Evolutionary conservation across 2,888 invertebrate species (phyloP).

Genomic region (Dryobotodes eremita): DNA sequence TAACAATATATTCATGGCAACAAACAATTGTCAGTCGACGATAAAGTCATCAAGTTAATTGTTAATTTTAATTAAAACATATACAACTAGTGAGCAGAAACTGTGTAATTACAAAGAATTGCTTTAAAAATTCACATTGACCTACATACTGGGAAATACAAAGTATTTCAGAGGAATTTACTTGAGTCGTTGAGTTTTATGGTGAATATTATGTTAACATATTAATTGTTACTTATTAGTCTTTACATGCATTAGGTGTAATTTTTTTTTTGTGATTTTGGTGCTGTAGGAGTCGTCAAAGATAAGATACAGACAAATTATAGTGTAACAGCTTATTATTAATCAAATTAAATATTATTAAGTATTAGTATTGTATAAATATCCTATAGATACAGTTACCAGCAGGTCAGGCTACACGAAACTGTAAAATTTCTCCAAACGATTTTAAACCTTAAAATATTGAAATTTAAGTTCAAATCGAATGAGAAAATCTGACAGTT

Average conservation of each 20-base stretch:
- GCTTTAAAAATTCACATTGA: conserved; percentile 36
- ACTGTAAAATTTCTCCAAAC: too few relatives aligned
- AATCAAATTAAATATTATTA: neutral
- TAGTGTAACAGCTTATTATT: neutral
- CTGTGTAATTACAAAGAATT: conserved; percentile 44
- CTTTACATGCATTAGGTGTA: neutral
- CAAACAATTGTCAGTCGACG: conserved; percentile 32
- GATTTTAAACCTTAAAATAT: too few relatives aligned
- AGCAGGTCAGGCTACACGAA: too few relatives aligned
- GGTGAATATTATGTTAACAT: conserved; percentile 36
- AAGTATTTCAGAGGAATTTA: conserved; percentile 36
- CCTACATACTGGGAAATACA: conserved; percentile 17
- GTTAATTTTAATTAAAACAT: conserved; percentile 49
- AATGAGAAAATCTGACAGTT: too few relatives aligned
- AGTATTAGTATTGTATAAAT: too few relatives aligned
- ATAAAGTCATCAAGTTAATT: conserved; percentile 58
- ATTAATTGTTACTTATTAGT: conserved; percentile 42
- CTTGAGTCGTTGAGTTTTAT: conserved; percentile 50
- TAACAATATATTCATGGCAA: conserved; percentile 24
- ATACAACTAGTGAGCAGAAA: conserved; percentile 22
- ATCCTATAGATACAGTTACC: too few relatives aligned
- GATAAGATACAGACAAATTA: neutral
- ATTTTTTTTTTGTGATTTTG: neutral
- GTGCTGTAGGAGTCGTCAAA: neutral
- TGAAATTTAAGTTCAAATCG: too few relatives aligned